A percentile compares a stretch with the other conserved stretches of the same genome.
Evolutionary conservation across 2,797 vertebrate genomes (phyloP).

Genomic region (Tragelaphus eurycerus): DNA sequence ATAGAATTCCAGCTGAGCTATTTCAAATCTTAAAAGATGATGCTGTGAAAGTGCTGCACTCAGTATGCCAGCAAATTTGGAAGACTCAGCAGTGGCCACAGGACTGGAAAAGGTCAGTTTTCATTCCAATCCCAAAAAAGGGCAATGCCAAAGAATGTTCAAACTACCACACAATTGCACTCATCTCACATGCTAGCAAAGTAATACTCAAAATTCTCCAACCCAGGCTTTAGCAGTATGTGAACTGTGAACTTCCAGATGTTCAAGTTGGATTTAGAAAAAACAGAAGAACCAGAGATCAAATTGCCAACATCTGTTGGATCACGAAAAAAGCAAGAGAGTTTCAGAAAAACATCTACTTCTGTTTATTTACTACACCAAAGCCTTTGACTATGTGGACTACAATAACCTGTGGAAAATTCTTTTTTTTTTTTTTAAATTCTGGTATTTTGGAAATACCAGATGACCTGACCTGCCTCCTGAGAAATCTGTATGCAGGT

Average conservation of each 20-base stretch:
- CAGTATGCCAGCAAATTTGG: neutral
- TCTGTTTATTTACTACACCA: no score
- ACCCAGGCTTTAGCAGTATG: accelerated
- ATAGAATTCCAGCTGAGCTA: neutral
- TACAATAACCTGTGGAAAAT: no score
- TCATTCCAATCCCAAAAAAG: neutral
- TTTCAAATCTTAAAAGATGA: neutral
- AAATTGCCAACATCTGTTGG: neutral
- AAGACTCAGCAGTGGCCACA: neutral
- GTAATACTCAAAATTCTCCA: neutral
- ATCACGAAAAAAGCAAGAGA: neutral
- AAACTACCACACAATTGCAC: neutral
- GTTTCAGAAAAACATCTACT: no score
- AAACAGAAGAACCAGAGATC: neutral
- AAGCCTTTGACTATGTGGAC: no score
- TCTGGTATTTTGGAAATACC: no score
- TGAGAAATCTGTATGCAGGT: neutral
- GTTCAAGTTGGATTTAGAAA: neutral
- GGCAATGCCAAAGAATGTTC: neutral
- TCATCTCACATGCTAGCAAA: neutral
- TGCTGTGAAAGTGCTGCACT: neutral
- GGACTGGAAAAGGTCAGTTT: neutral
- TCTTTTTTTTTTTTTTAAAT: no score
- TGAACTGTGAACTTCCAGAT: neutral
- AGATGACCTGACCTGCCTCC: no score